Evolutionary conservation across 2,888 invertebrate species (phyloP), one percentile per base, ranked within the genome.

Genomic region (Endotricha flammealis): DNA sequence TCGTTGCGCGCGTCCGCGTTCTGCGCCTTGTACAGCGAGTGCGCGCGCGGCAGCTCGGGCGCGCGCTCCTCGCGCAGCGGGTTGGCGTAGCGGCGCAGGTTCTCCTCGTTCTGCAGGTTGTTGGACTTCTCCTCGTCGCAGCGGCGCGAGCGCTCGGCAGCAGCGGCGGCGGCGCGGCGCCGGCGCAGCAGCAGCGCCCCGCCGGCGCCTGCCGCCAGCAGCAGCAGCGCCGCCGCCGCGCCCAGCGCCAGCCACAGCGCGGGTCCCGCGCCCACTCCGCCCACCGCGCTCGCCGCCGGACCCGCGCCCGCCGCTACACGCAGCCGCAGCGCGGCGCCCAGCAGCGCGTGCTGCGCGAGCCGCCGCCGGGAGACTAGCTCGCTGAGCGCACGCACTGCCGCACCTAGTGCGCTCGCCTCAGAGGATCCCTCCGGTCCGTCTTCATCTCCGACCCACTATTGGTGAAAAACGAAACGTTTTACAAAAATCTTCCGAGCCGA

Each of bases 71-170:
- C 90, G 62, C 93, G 93, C 39, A 95, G 79, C 3, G 94, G 93
- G 78, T 95, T 95, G 29, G 92, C 91, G 75, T 93, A 94, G 46
- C 95, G 90, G 34, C 95, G 89, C 39, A 96, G 86, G 68, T 95
- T 96, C 75, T 96, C 96, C 67, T 95, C 95, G 72, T 95, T 96
- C 77, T 96, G 96, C 39, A 95, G 78, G 74, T 96, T 96, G 74
- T 96, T 96, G 2, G 95, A 94, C 70, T 95, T 95, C 64, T 95
- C 95, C 64, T 95, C 95, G 64, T 94, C 93, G 62, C 92, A 91
- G 58, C 90, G 89, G 23, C 85, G 79, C 50, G 90, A 76, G 48
- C 89, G 90, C 71, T 90, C 90, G 40, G 85, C 89, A 62, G n/a
- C n/a, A n/a, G 89, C 91, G 39, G 85, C 60, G 27, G 62, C 64